Conservation (phyloP, 1,140 invertebrate species). For the Leptopilina boulardi region DNA sequence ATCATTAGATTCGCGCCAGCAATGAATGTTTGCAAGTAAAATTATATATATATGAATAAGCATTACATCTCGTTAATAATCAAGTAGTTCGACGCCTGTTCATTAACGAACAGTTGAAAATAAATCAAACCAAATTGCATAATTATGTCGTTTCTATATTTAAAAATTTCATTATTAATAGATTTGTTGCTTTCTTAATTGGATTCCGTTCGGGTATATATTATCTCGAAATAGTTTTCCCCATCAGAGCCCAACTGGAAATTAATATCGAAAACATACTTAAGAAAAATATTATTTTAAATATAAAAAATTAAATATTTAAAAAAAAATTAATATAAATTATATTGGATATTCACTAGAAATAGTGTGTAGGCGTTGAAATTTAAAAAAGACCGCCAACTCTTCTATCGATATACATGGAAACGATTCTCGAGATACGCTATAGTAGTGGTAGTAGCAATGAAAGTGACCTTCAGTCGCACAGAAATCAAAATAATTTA, state of each 20-base stretch:
- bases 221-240: too few species aligned
- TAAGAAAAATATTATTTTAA: too few species aligned
- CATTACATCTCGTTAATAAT: background rate
- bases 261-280: too few species aligned
- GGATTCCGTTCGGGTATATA: too few species aligned
- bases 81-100: background rate
- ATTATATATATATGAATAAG: background rate
- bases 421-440: conserved; percentile 9
- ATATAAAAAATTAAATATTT: background rate
- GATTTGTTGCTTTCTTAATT: too few species aligned
- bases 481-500: background rate
- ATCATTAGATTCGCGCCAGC: background rate
- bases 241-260: too few species aligned
- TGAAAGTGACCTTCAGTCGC: background rate
- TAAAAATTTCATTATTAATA: too few species aligned
- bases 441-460: background rate
- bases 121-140: background rate
- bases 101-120: background rate
- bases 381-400: conserved; percentile 20
- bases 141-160: background rate
- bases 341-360: too few species aligned
- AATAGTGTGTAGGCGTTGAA: background rate
- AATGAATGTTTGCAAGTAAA: background rate
- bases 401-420: background rate
- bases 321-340: too few species aligned